Conservation (phyloP, 2,888 invertebrate genomes). For the Drosophila cracens region DNA sequence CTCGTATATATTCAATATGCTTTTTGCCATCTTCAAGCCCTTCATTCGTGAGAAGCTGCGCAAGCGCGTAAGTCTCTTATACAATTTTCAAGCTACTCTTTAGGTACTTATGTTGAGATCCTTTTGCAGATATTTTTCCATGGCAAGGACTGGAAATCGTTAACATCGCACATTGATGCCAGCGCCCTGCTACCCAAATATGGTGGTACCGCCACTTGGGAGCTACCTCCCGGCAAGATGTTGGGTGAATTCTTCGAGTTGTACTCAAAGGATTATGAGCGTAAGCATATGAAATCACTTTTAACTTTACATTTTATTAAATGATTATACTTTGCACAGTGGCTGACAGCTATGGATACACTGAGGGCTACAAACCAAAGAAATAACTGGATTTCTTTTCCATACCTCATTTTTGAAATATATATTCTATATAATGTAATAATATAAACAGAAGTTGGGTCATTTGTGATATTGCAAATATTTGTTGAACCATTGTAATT, state of each 20-base stretch:
- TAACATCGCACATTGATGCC: slow-evolving; percentile 87
- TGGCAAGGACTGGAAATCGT: slow-evolving; percentile 88
- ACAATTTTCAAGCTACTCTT: not conserved
- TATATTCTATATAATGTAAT: slow-evolving; percentile 57
- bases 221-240: slow-evolving; percentile 87
- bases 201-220: slow-evolving; percentile 88
- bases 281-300: slow-evolving; percentile 85
- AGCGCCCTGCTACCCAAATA: slow-evolving; percentile 87
- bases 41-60: slow-evolving; percentile 93
- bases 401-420: slow-evolving; percentile 46
- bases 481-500: slow-evolving; percentile 54
- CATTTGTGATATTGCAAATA: slow-evolving; percentile 80
- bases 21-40: slow-evolving; percentile 94
- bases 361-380: slow-evolving; percentile 83
- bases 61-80: slow-evolving; percentile 87
- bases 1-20: slow-evolving; percentile 93
- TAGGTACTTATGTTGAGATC: not conserved
- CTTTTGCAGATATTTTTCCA: slow-evolving; percentile 88
- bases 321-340: slow-evolving; percentile 80
- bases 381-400: slow-evolving; percentile 32
- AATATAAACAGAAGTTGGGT: slow-evolving; percentile 59
- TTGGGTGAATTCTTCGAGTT: slow-evolving; percentile 88
- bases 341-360: slow-evolving; percentile 87
- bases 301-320: fast-evolving
- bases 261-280: slow-evolving; percentile 89